Conservation (phyloP, 2,797 vertebrate genomes). For the Cygnus olor region DNA sequence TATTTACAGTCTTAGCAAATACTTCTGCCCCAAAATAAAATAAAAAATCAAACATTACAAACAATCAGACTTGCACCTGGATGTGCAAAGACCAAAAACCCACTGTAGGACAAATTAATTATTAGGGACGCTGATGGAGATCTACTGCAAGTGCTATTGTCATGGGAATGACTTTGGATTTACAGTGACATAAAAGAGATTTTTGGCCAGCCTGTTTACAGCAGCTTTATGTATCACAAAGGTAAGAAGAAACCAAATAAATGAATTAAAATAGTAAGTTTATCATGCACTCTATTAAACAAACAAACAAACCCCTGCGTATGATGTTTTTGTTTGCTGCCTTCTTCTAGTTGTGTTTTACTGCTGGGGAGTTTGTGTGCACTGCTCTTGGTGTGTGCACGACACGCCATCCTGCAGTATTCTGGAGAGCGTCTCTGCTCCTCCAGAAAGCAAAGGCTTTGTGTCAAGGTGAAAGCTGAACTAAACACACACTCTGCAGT, state of each 20-base stretch:
- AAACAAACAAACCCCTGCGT: no score
- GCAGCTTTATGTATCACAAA: background rate
- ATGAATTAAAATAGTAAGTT: background rate
- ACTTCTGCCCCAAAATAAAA: background rate
- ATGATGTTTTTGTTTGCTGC: background rate
- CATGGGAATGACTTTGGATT: background rate
- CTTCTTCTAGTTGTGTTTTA: background rate
- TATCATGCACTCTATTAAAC: background rate
- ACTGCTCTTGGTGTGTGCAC: background rate
- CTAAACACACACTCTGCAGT: conserved; percentile 8
- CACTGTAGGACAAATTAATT: background rate
- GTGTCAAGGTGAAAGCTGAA: conserved; percentile 48
- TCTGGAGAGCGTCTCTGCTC: background rate
- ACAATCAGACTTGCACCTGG: background rate
- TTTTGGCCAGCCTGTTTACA: background rate
- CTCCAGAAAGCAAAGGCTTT: conserved; percentile 26
- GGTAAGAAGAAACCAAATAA: background rate
- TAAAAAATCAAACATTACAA: background rate
- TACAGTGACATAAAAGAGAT: background rate
- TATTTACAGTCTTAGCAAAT: background rate
- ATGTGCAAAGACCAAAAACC: background rate
- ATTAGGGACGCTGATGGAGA: background rate
- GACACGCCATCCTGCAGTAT: background rate
- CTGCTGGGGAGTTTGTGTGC: background rate
- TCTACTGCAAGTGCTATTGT: background rate